Base-by-base conservation (phyloP, 2,797 vertebrate genomes). In the Anguilla megastoma region DNA sequence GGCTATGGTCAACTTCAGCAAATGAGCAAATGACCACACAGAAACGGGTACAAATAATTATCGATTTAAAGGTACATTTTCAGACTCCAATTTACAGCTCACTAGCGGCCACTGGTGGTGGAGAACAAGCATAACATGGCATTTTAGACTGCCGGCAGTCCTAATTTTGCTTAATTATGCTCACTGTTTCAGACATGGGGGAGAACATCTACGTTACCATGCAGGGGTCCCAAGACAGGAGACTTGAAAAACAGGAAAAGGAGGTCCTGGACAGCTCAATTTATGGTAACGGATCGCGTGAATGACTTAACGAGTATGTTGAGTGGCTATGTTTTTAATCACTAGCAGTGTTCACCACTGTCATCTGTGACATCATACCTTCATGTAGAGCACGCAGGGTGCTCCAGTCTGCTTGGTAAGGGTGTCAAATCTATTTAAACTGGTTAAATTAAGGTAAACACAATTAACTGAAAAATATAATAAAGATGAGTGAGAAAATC, bases 151-250 rank as follows among this genome's bases (percentile, higher is more conserved):
- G 24, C 10, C 3, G 71, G 14, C 71, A 76, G 27, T 36, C 63
- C 10, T 76, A 16, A 82, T 24, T 8, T n/a, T 82, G 9, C 1
- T 45, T 45, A 45, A 45, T 45, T 5, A 45, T 82, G 79, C 24
- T 6, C 21, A 10, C 27, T 82, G 16, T 82, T 82, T n/a, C 45
- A 82, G 79, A 80, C 16, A 36, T 14, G 8, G 41, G 9, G 45
- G 79, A 50, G 18, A 82, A 82, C 45, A 50, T 82, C 24, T 82
- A 82, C 24, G 10, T 82, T 48, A 50, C 79, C 45, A 82, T 82
- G 79, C 18, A 82, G 45, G 79, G 79, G 41, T n/a, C 12, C 12
- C 41, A n/a, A 18, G 79, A 48, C 7, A 2, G 1, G 79, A 82
- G 1, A 2, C 16, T 7, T 12, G 21, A 45, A 82, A 21, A 4